Conservation (phyloP, 2,888 invertebrate species). For the Latrodectus hesperus region DNA sequence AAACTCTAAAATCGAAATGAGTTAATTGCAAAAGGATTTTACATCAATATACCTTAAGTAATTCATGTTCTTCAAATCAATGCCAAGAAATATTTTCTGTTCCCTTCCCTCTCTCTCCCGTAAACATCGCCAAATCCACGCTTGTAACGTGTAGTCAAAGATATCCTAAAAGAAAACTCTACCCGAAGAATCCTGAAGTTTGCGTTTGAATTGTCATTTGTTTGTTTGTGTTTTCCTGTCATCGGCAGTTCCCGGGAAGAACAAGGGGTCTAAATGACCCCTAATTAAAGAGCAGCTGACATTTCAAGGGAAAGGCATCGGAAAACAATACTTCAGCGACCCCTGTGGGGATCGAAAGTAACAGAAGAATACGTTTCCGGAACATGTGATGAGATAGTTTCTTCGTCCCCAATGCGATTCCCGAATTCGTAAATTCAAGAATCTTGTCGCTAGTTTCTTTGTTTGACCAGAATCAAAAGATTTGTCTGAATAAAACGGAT, state of each 20-base stretch:
- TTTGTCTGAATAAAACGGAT: neutral
- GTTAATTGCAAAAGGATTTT: too few relatives aligned
- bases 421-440: constrained; percentile 11
- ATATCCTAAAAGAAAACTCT: constrained; percentile 35
- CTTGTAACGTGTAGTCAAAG: neutral
- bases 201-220: constrained; percentile 66
- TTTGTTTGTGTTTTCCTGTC: constrained; percentile 58
- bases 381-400: constrained; percentile 31
- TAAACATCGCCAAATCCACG: neutral
- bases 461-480: constrained; percentile 23
- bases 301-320: constrained; percentile 59
- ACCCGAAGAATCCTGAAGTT: constrained; percentile 4
- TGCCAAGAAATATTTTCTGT: neutral
- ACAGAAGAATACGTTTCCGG: constrained; percentile 36
- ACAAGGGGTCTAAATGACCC: constrained; percentile 60
- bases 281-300: constrained; percentile 68
- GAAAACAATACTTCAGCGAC: constrained; percentile 58
- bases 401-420: constrained; percentile 7
- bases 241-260: constrained; percentile 41
- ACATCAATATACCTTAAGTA: too few relatives aligned
- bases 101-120: neutral
- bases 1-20: too few relatives aligned
- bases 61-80: neutral
- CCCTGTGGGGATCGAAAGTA: constrained; percentile 38
- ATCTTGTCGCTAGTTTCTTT: constrained; percentile 28